Evolutionary conservation across 2,113 vertebrate genomes (phyloP), one percentile per base, ranked within the genome.

Genomic region (Bolborhynchus lineola): DNA sequence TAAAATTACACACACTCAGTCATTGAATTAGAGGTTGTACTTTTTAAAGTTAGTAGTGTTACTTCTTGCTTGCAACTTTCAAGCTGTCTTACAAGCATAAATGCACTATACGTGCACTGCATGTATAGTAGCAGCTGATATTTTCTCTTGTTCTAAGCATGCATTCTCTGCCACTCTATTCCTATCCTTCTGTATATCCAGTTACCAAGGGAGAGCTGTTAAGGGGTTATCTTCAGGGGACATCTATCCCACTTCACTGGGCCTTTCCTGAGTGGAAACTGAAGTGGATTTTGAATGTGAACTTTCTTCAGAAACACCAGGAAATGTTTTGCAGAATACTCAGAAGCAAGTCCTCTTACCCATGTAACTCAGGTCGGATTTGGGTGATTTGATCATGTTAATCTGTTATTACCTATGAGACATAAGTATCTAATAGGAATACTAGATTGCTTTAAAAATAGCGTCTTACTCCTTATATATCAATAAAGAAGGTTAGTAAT

Each of bases 61-160:
- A 55, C 39, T 69, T 52, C 24, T 75, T 28, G 41, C 29, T 76
- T 84, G 52, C 37, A 88, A 39, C 44, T 84, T 92, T 69, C 18
- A 88, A 28, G 44, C 67, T 86, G 29, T 60, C 25, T 82, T 60
- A 35, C 11, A 65, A 75, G 39, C 41, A 87, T 63, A 92, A 96
- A 75, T 49, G 53, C 50, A 39, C 50, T 4, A 87, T 63, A 92
- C 95, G 71, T 49, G 53, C 50, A 39, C 50, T 4, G 1, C 70
- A 70, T 42, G 57, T 74, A 59, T 2, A 90, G 80, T 14, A 86
- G 41, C 88, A 87, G 85, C 82, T 95, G 90, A 68, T 96, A 9
- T 91, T 94, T 95, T 93, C 37, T 92, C 79, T 90, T 92, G 11
- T 83, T 96, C 37, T 75, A 69, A 80, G 72, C 29, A 26, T 13